These are phyloP conservation scores for Dipodomys merriami DNA, from an alignment of 2,113 vertebrate genomes.

Conservation along the genomic window DNA sequence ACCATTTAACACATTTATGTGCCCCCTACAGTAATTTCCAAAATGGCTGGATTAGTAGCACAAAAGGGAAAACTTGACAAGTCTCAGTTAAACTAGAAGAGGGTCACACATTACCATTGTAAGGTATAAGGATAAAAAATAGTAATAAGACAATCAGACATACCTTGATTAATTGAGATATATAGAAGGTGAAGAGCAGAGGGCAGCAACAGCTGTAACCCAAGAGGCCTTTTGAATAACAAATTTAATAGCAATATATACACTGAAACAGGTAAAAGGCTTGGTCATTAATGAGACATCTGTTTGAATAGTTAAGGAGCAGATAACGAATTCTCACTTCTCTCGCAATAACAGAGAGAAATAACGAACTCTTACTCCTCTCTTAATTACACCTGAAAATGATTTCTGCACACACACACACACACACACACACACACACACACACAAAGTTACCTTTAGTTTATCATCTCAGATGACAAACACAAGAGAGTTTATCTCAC, in stretches of 20 bases:
- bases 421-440: too few species aligned
- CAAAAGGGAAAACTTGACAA: too few species aligned
- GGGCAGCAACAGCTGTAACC: background rate
- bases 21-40: too few species aligned
- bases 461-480: constrained; percentile 32
- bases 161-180: background rate
- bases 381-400: background rate
- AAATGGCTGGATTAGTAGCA: too few species aligned
- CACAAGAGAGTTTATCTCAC: background rate
- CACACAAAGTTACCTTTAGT: background rate
- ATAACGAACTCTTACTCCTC: background rate
- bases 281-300: constrained; percentile 42
- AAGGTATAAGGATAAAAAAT: too few species aligned
- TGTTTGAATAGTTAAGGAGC: background rate
- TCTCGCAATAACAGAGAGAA: constrained; percentile 48
- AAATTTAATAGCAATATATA: constrained; percentile 36
- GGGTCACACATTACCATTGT: too few species aligned
- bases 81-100: too few species aligned
- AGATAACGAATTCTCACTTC: background rate
- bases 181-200: background rate
- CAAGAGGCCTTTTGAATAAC: constrained; percentile 17
- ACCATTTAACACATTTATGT: too few species aligned
- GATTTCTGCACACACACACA: too few species aligned
- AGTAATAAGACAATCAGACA: too few species aligned
- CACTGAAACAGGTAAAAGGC: constrained; percentile 7